Percentiles rank a stretch among this genome's conserved stretches.
These are phyloP conservation scores for Cassiopea xamachana DNA, from an alignment of 30 jellyfish, hydroid and myxozoan species.

Conservation along the genomic window DNA sequence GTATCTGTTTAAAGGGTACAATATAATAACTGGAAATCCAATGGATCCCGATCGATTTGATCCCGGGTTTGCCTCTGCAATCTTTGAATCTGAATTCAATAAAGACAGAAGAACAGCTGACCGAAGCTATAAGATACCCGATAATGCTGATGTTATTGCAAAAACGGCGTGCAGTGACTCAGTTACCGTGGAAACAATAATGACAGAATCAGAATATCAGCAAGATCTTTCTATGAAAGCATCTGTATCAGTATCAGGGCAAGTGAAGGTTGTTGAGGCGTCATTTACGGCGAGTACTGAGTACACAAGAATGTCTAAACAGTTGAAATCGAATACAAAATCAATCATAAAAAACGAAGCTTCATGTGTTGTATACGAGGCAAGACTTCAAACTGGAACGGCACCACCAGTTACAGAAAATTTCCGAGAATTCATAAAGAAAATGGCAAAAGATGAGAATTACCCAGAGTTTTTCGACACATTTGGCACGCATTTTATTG, in stretches of 20 bases:
- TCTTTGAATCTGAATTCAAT: slow-evolving; percentile 15
- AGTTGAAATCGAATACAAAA: slow-evolving; percentile 39
- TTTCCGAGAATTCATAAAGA: slow-evolving; percentile 17
- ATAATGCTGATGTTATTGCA: slow-evolving; percentile 19
- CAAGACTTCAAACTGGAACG: slow-evolving; percentile 23
- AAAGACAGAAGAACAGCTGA: slow-evolving; percentile 35
- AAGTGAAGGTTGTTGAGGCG: slow-evolving; percentile 16
- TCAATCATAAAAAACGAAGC: neutral
- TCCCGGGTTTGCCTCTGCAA: slow-evolving; percentile 37
- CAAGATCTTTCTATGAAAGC: slow-evolving; percentile 38
- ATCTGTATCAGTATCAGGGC: slow-evolving; percentile 24
- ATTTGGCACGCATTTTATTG: slow-evolving; percentile 59
- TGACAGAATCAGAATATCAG: slow-evolving; percentile 47
- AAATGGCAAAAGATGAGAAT: neutral
- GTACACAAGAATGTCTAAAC: slow-evolving; percentile 15
- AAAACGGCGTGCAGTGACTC: slow-evolving; percentile 50
- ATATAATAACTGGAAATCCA: slow-evolving; percentile 44
- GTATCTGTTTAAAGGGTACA: slow-evolving; percentile 59
- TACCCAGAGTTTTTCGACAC: slow-evolving; percentile 31
- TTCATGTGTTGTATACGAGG: slow-evolving; percentile 5
- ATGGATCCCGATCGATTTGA: slow-evolving; percentile 29
- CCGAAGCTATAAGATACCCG: slow-evolving; percentile 39
- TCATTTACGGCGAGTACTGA: slow-evolving; percentile 44
- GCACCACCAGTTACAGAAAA: slow-evolving; percentile 53
- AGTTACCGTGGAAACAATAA: slow-evolving; percentile 21